Evolutionary conservation across 2,113 vertebrate species (phyloP).

Genomic region (Colius striatus): DNA sequence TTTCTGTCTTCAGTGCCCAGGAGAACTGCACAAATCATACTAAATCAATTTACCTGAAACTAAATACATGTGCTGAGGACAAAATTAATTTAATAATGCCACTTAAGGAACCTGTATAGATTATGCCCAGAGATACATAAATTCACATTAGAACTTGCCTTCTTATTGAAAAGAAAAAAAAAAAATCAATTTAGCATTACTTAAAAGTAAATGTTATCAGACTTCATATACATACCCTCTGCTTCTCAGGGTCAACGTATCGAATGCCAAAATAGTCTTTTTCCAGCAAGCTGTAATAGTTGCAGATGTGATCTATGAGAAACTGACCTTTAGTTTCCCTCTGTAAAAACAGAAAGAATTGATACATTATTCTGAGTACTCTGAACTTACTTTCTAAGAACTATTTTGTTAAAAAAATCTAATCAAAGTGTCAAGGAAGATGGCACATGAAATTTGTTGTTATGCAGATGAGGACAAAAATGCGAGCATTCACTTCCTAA

Average conservation of each 20-base stretch:
- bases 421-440: background rate
- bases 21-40: background rate
- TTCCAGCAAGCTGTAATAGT: constrained; percentile 97
- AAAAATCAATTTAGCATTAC: background rate
- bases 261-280: constrained; percentile 99
- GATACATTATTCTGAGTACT: background rate
- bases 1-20: background rate
- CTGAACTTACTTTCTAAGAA: background rate
- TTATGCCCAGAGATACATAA: background rate
- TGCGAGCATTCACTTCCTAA: background rate
- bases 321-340: constrained; percentile 97
- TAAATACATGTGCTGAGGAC: background rate
- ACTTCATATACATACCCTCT: constrained; percentile 85
- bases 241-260: constrained; percentile 96
- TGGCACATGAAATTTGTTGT: background rate
- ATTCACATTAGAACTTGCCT: background rate
- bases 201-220: background rate
- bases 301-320: constrained; percentile 95
- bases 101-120: background rate
- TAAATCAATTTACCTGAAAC: background rate
- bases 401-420: background rate
- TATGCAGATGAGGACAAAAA: background rate
- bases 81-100: background rate
- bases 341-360: constrained; percentile 79
- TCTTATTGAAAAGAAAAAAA: background rate